Base-by-base conservation (phyloP, 2,113 vertebrate genomes). In the Chaenocephalus aceratus region DNA sequence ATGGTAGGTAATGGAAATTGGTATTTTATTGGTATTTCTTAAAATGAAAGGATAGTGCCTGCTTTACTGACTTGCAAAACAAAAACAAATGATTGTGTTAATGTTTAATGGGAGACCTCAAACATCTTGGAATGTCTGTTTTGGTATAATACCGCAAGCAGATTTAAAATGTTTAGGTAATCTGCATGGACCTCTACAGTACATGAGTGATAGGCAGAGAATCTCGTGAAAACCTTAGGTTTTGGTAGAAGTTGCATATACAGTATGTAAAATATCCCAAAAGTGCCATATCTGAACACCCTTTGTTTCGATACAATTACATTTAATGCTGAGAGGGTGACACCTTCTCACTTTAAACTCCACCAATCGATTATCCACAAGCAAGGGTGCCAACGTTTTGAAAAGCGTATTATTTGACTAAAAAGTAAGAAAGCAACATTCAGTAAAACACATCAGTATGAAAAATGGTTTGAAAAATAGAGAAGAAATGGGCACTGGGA, bases 191-290 rank as follows among this genome's bases (percentile, higher is more conserved):
- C 61, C 56, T 64, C 41, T 60, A 53, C 63, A 26, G 26, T 26
- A 26, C 26, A 54, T n/a, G 45, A 61, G 65, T 48, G 51, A 69
- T 72, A 41, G 30, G 34, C 52, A 34, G 49, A 57, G 41, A 41
- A 71, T 65, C 76, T 91, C 85, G 89, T 88, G 72, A 92, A 93
- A 90, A 79, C 85, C 86, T 92, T n/a, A n/a, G n/a, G n/a, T n/a
- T n/a, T n/a, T 53, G 84, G 79, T 78, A 78, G 74, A 77, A 52
- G 60, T 75, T 63, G 56, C 21, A 81, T 80, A 80, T 80, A 77
- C 68, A 86, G 26, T 26, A 26, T 5, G 36, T 36, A 5, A 36
- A 36, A 36, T 5, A 36, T 58, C 5, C 5, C 2, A n/a, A 7
- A 78, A 77, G 71, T 61, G 59, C 44, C 16, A 63, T 11, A 12